A percentile compares a stretch with the other conserved stretches of the same genome.
Evolutionary conservation across 2,113 vertebrate genomes (phyloP).

Genomic region (Chloropsis cyanopogon): DNA sequence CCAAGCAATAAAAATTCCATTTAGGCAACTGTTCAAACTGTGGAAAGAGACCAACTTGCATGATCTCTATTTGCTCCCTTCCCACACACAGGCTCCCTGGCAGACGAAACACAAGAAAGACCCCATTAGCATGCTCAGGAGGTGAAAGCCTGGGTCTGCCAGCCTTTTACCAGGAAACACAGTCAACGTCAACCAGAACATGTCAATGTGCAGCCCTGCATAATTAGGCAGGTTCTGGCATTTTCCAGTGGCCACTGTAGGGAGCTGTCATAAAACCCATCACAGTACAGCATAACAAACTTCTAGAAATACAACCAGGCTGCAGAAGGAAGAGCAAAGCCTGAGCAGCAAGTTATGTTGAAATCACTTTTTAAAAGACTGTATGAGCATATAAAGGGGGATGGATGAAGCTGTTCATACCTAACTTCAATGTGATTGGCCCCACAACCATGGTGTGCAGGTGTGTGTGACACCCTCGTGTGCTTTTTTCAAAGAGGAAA

Average conservation of each 20-base stretch:
- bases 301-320: neutral
- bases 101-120: neutral
- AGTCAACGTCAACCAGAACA: neutral
- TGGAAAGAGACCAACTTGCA: neutral
- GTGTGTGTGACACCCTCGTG: accelerated
- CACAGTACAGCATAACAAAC: accelerated
- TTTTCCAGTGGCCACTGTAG: neutral
- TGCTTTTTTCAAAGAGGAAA: neutral
- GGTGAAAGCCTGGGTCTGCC: neutral
- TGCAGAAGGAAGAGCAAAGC: neutral
- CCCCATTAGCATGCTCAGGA: neutral
- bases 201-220: neutral
- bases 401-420: neutral
- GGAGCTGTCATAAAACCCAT: neutral
- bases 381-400: neutral
- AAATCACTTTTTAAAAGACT: neutral
- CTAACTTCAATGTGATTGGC: neutral
- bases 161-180: neutral
- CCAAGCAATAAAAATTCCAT: neutral
- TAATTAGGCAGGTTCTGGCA: neutral
- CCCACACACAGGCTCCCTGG: neutral
- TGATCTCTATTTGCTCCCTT: neutral
- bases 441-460: accelerated
- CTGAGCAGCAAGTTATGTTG: neutral
- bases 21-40: neutral